Evolutionary conservation across 2,888 invertebrate genomes (phyloP), one percentile per base, ranked within the genome.

Genomic region (Drosophila basisetae): DNA sequence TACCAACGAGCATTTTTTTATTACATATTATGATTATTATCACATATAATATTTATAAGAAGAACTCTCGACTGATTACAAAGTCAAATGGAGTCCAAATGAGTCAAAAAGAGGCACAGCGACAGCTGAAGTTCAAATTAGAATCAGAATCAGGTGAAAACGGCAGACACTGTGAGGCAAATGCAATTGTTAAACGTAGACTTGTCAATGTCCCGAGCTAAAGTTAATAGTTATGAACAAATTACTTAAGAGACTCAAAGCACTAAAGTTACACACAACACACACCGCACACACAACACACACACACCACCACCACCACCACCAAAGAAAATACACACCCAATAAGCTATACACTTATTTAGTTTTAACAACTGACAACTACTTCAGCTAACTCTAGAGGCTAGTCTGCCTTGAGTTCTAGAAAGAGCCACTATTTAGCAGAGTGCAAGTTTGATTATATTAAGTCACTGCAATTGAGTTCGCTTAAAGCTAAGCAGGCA

Each of bases 71-170:
- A 78, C 68, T 73, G 73, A 62, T 52, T 43, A 22, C 35, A 41
- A 33, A 41, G 62, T 73, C 64, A 22, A 55, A 43, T 31, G 13
- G 49, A 64, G 77, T 72, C 47, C 49, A 72, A 65, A 47, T 47
- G 30, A 70, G 71, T 76, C 77, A 56, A 71, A 18, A 43, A 43
- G 76, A 65, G 61, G 37, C 71, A 65, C 70, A 65, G 60, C 67
- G 61, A 72, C 78, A 72, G 82, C 67, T 69, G 67, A 78, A 85
- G 83, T 88, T 88, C 83, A 89, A 85, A 85, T 73, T 76, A 69
- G 71, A 75, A 76, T 69, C 74, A 71, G 77, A 75, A 83, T 86
- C 81, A 81, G 82, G 84, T 81, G 66, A 76, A 82, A 47, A 83
- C 39, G 56, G 47, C 66, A 65, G 50, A 64, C 56, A 53, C 63